A percentile compares a stretch with the other conserved stretches of the same genome.
These are phyloP conservation scores for Apotomis betuletana DNA, from an alignment of 2,888 invertebrate genomes.

Conservation along the genomic window DNA sequence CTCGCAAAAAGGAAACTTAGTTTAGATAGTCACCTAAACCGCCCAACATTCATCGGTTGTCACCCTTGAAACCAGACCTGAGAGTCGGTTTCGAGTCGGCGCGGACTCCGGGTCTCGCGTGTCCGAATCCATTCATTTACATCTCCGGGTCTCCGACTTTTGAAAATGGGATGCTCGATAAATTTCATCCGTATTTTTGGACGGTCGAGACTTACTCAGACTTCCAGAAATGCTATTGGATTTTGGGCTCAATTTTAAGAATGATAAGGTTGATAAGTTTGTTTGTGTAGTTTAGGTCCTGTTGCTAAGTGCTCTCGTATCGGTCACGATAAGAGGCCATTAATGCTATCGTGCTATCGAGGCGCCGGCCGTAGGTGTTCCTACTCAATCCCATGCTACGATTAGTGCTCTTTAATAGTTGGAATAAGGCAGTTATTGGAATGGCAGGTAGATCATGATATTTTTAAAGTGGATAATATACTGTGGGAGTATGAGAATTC, in stretches of 20 bases:
- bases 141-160: conserved; percentile 52
- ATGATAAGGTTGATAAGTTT: conserved; percentile 40
- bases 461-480: conserved; percentile 12
- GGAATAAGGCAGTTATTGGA: neutral
- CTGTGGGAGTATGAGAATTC: conserved; percentile 22
- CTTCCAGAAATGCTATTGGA: conserved; percentile 46
- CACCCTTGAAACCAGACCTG: conserved; percentile 1
- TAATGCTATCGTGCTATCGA: conserved; percentile 79
- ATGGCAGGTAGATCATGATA: neutral
- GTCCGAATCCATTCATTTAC: conserved; percentile 76
- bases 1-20: neutral
- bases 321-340: conserved; percentile 77
- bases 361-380: conserved; percentile 68
- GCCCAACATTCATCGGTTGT: neutral
- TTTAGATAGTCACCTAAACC: neutral
- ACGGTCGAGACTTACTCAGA: conserved; percentile 38
- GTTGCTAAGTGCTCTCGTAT: conserved; percentile 55
- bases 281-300: conserved; percentile 41
- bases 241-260: conserved; percentile 34
- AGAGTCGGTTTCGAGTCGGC: conserved; percentile 4
- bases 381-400: neutral
- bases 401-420: conserved; percentile 1
- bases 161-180: conserved; percentile 44
- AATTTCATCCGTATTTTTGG: conserved; percentile 39
- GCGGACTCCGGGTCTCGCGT: conserved; percentile 55